phyloP scores from a whole-genome alignment of 2,797 vertebrate genomes.

The Orestias chungarensis region DNA sequence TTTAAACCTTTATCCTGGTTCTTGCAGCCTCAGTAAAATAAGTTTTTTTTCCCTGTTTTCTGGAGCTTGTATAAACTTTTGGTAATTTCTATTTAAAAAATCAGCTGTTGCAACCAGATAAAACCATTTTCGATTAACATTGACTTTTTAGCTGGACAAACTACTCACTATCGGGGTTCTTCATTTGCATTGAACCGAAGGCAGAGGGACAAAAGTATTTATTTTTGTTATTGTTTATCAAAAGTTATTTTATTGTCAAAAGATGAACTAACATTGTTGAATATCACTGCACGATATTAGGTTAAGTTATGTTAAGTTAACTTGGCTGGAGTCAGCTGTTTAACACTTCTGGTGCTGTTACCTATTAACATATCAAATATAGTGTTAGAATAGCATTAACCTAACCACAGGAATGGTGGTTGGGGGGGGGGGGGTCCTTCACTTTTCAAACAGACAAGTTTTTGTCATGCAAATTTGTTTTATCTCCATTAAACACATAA shows the following conservation, averaged over 20 bases:
- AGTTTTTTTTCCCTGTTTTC: neutral
- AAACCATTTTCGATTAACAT: neutral
- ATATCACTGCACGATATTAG: too few relatives aligned
- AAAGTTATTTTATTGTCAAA: neutral
- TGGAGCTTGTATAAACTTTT: neutral
- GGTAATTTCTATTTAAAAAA: neutral
- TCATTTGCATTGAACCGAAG: neutral
- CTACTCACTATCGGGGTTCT: neutral
- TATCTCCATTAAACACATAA: neutral
- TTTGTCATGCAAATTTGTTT: neutral
- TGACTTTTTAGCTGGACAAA: neutral
- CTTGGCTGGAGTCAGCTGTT: neutral
- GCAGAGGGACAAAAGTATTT: neutral
- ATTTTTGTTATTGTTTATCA: neutral
- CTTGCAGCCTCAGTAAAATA: neutral
- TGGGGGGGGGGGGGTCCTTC: neutral
- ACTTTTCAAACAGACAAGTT: neutral
- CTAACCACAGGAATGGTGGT: neutral
- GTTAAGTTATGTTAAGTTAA: too few relatives aligned
- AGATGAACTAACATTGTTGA: neutral
- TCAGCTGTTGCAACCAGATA: neutral
- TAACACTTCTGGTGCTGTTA: neutral
- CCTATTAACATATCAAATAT: neutral
- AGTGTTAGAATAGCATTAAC: neutral
- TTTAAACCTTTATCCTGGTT: neutral